A percentile compares a stretch with the other conserved stretches of the same genome.
These are phyloP conservation scores for Barbus barbus DNA, from an alignment of 2,113 vertebrate genomes.

Conservation along the genomic window DNA sequence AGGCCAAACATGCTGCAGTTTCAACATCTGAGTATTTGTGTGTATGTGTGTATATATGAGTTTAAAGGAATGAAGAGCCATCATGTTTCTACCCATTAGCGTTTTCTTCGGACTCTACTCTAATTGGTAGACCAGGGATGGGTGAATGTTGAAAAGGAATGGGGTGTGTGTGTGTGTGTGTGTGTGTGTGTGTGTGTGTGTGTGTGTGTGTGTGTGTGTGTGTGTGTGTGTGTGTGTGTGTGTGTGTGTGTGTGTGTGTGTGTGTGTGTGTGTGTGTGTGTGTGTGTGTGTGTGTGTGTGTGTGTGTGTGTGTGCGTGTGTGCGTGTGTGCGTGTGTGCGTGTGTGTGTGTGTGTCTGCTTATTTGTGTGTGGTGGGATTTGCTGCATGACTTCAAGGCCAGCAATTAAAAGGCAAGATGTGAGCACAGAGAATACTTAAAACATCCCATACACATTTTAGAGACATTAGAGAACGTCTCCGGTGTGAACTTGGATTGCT, in stretches of 20 bases:
- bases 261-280: background rate
- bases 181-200: background rate
- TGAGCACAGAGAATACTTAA: slow-evolving; percentile 48
- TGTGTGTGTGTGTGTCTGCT: background rate
- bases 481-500: slow-evolving; percentile 16
- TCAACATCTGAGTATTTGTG: background rate
- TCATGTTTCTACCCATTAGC: slow-evolving; percentile 14
- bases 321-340: background rate
- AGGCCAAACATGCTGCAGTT: background rate
- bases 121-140: slow-evolving; percentile 29
- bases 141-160: background rate
- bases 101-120: background rate
- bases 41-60: slow-evolving; percentile 23
- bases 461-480: slow-evolving; percentile 5
- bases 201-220: background rate
- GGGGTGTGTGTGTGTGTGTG: background rate
- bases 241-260: background rate
- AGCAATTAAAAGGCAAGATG: slow-evolving; percentile 53
- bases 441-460: slow-evolving; percentile 25
- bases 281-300: background rate
- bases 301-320: background rate
- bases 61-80: background rate
- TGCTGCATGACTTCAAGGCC: too few relatives aligned
- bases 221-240: background rate
- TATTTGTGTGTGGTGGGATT: slow-evolving; percentile 17